Percentiles rank a stretch among this genome's conserved stretches.
Evolutionary conservation across 2,113 vertebrate genomes (phyloP).

Genomic region (Machaerirhynchus nigripectus): DNA sequence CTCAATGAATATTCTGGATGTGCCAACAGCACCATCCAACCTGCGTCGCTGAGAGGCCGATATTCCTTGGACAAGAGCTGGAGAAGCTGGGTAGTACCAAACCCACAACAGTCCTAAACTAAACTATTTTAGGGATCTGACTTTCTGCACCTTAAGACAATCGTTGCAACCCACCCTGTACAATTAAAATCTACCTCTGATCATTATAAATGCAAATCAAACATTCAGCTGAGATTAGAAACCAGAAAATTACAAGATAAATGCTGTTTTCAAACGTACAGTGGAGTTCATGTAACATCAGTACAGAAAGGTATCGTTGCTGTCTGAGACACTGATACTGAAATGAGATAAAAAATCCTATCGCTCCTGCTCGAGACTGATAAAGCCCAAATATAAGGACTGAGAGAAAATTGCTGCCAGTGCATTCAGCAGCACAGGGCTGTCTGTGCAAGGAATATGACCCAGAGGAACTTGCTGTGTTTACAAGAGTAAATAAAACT

Average conservation of each 20-base stretch:
- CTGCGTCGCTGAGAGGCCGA: background rate
- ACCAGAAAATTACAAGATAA: background rate
- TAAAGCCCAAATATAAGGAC: background rate
- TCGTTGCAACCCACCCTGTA: background rate
- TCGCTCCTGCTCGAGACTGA: background rate
- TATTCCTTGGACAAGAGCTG: background rate
- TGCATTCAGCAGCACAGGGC: background rate
- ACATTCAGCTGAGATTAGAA: background rate
- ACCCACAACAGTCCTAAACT: accelerated
- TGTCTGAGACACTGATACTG: background rate
- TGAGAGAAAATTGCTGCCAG: background rate
- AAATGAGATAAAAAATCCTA: background rate
- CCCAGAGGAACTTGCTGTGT: background rate
- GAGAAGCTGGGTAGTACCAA: background rate
- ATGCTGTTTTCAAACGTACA: background rate
- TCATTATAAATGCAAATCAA: background rate
- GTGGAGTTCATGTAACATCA: background rate
- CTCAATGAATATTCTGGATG: background rate
- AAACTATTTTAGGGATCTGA: background rate
- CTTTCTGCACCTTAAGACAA: background rate
- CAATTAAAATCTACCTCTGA: background rate
- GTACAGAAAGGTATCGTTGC: background rate
- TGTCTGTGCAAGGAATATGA: background rate
- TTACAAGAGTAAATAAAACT: background rate
- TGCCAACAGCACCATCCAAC: background rate